phyloP scores from a whole-genome alignment of 2,113 vertebrate species.

The Canis aureus region DNA sequence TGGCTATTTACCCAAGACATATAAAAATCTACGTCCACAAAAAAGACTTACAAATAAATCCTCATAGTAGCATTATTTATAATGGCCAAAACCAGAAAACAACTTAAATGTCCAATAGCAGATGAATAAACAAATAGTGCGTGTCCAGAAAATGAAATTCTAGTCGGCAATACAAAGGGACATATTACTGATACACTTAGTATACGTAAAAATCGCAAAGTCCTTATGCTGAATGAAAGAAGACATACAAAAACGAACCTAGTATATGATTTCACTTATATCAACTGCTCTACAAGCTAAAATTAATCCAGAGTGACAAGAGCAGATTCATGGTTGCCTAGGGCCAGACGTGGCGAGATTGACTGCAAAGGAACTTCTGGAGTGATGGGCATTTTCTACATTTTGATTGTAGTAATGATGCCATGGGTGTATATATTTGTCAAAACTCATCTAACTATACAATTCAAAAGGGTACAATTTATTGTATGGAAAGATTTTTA shows the following conservation, averaged over 20 bases:
- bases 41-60: slow-evolving; percentile 23
- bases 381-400: not conserved
- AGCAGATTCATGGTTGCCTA: not conserved
- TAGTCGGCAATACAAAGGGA: not conserved
- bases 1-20: slow-evolving; percentile 28
- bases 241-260: slow-evolving; percentile 12
- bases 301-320: not conserved
- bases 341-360: not conserved
- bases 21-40: slow-evolving; percentile 9
- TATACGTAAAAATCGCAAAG: not conserved
- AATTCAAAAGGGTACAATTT: slow-evolving; percentile 21
- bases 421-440: not conserved
- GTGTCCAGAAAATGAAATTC: not conserved
- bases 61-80: not conserved
- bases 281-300: not conserved
- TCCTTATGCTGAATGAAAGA: not conserved
- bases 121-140: not conserved
- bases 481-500: not conserved
- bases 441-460: slow-evolving; percentile 1
- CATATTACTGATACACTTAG: not conserved
- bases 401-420: not conserved
- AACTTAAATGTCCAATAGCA: slow-evolving; percentile 32
- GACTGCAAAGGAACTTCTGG: not conserved
- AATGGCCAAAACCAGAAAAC: not conserved
- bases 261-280: not conserved